Evolutionary conservation across 2,113 vertebrate genomes (phyloP), one percentile per base, ranked within the genome.

Genomic region (Cricetomys ansorgei): DNA sequence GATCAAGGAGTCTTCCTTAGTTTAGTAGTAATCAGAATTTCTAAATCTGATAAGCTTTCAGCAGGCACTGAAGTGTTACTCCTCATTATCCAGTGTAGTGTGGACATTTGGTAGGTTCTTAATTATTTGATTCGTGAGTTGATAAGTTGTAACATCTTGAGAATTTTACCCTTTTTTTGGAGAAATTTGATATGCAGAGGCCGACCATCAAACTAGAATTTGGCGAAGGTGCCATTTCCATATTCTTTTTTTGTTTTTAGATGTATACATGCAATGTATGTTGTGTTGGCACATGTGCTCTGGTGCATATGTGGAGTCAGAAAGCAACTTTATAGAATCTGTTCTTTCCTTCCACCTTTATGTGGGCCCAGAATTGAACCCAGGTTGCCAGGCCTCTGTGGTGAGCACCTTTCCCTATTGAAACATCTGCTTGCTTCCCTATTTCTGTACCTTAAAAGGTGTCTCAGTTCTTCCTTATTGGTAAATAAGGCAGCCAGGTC

Each of bases 161-260:
- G 72, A 94, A 75, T 88, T 37, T 53, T 79, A 10, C 17, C 17
- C 17, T 23, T 17, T 79, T 73, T 55, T 55, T 55, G 48, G 72
- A 79, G 31, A 53, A 55, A 37, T 89, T 92, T 80, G 55, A n/a
- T 90, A 43, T 50, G 13, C 89, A 94, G 92, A 88, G 27, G 70
- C 50, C 88, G 89, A 92, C 31, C 94, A 34, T 79, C 62, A 94
- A 75, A 90, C 50, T 95, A 75, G 50, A 48, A 65, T 88, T 96
- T 91, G 76, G 59, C 65, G n/a, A 43, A 75, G 6, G 31, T 62
- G 67, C 27, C 37, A 53, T 85, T 88, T 75, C 59, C 72, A 37
- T 70, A 50, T 37, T 23, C 31, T 29, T 13, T 72, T n/a, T 69
- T 70, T 70, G 37, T 8, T 70, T 70, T 70, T n/a, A 70, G 67